phyloP scores from a whole-genome alignment of 1,140 invertebrate species.

The Melitaea cinxia region DNA sequence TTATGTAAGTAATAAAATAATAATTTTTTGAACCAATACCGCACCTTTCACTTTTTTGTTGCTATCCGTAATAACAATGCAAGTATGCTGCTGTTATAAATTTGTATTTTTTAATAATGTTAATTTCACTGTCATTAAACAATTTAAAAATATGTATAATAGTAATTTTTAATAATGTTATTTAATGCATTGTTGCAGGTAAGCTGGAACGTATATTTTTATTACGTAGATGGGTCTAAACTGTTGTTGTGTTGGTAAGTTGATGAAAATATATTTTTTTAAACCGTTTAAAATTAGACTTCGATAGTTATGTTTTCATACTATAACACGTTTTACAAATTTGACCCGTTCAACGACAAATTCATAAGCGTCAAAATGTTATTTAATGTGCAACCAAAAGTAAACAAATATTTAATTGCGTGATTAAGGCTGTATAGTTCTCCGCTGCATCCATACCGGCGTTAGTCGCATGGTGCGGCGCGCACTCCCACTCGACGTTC shows the following conservation, averaged over 20 bases:
- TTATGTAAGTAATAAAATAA: background rate
- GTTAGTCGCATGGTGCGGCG: slow-evolving; percentile 67
- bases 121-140: background rate
- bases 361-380: slow-evolving; percentile 14
- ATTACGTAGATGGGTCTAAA: background rate
- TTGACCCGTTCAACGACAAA: slow-evolving; percentile 3
- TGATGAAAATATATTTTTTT: too few species aligned
- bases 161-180: background rate
- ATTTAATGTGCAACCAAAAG: slow-evolving; percentile 59
- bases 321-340: too few species aligned
- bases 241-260: too few species aligned
- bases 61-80: background rate
- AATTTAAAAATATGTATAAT: background rate
- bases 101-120: background rate
- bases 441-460: slow-evolving; percentile 71
- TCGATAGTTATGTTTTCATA: too few species aligned
- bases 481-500: slow-evolving; percentile 69
- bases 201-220: slow-evolving; percentile 17
- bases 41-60: background rate
- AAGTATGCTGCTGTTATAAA: background rate
- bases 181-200: slow-evolving; percentile 39
- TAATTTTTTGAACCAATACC: background rate
- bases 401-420: slow-evolving; percentile 75
- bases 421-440: slow-evolving; percentile 75
- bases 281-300: too few species aligned